Percentiles rank a stretch among this genome's conserved stretches.
Evolutionary conservation across 2,797 vertebrate species (phyloP).

Genomic region (Malacoraja senta): DNA sequence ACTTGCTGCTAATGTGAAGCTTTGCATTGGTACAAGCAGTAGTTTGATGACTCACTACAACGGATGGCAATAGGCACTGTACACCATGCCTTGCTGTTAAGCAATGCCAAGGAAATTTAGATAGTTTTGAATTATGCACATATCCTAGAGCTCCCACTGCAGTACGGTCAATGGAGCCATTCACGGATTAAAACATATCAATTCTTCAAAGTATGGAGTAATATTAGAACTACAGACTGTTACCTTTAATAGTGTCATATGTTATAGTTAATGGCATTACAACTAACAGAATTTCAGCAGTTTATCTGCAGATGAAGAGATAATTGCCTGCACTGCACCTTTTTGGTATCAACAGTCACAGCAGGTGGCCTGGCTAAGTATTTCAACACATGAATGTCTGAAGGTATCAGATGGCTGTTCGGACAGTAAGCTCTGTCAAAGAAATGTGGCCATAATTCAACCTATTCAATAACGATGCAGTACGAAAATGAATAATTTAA

Average conservation of each 20-base stretch:
- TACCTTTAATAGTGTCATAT: not conserved
- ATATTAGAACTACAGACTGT: not conserved
- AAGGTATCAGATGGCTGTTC: conserved; percentile 6
- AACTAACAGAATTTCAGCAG: not conserved
- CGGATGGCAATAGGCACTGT: conserved; percentile 70
- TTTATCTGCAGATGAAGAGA: not conserved
- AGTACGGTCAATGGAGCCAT: conserved; percentile 42
- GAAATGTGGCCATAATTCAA: conserved; percentile 28
- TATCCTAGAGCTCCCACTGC: conserved; percentile 28
- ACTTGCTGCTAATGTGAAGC: conserved; percentile 66
- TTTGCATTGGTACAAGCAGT: conserved; percentile 69
- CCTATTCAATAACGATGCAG: conserved; percentile 11
- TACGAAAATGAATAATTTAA: conserved; percentile 1
- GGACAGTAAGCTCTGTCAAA: conserved; percentile 31
- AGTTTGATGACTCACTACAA: conserved; percentile 74
- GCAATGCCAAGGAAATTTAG: conserved; percentile 27
- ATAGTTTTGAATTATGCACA: conserved; percentile 30
- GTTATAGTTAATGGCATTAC: not conserved
- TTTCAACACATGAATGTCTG: conserved; percentile 13
- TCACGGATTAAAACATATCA: conserved; percentile 64
- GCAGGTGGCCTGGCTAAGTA: conserved; percentile 18
- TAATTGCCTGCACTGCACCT: not conserved
- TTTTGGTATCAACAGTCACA: conserved; percentile 10
- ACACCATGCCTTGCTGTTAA: conserved; percentile 39
- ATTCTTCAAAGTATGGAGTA: conserved; percentile 56